Base-by-base conservation (phyloP, 2,888 invertebrate species). In the Laothoe populi region DNA sequence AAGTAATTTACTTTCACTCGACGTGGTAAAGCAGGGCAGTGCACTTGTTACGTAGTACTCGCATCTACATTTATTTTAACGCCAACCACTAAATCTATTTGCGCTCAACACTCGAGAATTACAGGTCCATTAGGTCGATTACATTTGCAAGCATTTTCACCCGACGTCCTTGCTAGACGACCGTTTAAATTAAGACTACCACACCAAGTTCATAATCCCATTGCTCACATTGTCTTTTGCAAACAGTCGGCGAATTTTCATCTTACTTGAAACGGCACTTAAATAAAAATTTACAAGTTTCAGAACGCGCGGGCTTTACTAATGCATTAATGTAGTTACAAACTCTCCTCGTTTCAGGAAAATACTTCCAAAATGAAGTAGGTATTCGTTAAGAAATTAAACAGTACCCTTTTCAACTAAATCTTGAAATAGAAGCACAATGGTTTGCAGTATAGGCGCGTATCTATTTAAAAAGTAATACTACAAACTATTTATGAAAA, bases 61-160 rank as follows among this genome's bases (percentile, higher is more conserved):
- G 40, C 26, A 62, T 58, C 57, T 57, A 64, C 59, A 59, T 64
- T 64, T 57, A 59, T 63, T 61, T 64, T 60, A 62, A 59, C 48
- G 46, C 58, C 46, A 58, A 19, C 58, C 62, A 58, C 58, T 62
- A 62, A 62, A 62, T 62, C 58, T 66, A 66, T 63, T 64, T 60
- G 63, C 60, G 31, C 62, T 64, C 49, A 62, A 60, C 66, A 64
- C 62, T 63, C 53, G 60, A 61, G 63, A 64, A 63, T 63, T 59
- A 61, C 59, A 63, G 49, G 57, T 57, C 61, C 63, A 64, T 66
- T 63, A 66, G 64, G 60, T 46, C 61, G 64, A 63, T 64, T 66
- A 66, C 64, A 64, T 62, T 66, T 61, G 57, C 59, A 35, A 62
- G 62, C 48, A 62, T 62, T 62, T 62, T 31, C 62, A 40, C 38